Evolutionary conservation across 1,140 invertebrate genomes (phyloP).

Genomic region (Aplysia californica): DNA sequence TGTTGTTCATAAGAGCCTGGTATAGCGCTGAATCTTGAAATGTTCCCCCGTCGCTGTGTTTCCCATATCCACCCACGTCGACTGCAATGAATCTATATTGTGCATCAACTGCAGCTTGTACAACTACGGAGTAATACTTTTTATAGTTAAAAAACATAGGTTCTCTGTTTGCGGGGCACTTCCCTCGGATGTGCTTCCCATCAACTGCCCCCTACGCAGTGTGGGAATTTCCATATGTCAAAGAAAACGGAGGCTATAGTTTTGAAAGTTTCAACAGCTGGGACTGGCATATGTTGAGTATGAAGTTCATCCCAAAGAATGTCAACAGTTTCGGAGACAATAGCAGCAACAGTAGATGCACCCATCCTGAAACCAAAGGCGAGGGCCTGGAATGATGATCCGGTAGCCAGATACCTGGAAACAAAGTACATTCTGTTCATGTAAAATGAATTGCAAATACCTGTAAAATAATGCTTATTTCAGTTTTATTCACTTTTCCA

Average conservation of each 20-base stretch:
- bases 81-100: slow-evolving; percentile 64
- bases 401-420: background rate
- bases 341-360: background rate
- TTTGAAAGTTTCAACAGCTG: background rate
- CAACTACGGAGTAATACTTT: slow-evolving; percentile 52
- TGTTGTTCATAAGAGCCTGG: background rate
- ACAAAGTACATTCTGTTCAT: background rate
- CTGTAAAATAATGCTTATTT: background rate
- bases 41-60: slow-evolving; percentile 47
- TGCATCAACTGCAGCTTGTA: slow-evolving; percentile 61
- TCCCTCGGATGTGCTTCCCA: slow-evolving; percentile 67
- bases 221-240: slow-evolving; percentile 63
- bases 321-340: background rate
- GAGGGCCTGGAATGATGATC: background rate
- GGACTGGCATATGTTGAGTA: background rate
- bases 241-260: slow-evolving; percentile 48
- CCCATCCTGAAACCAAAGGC: background rate
- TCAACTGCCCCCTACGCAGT: slow-evolving; percentile 66
- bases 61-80: slow-evolving; percentile 54
- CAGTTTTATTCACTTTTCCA: background rate
- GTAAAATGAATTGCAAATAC: background rate
- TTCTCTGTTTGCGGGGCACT: slow-evolving; percentile 53
- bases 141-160: slow-evolving; percentile 66
- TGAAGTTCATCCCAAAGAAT: background rate
- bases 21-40: slow-evolving; percentile 39